Evolutionary conservation across 2,797 vertebrate genomes (phyloP).

Genomic region (Oceanodroma leucorhoa): DNA sequence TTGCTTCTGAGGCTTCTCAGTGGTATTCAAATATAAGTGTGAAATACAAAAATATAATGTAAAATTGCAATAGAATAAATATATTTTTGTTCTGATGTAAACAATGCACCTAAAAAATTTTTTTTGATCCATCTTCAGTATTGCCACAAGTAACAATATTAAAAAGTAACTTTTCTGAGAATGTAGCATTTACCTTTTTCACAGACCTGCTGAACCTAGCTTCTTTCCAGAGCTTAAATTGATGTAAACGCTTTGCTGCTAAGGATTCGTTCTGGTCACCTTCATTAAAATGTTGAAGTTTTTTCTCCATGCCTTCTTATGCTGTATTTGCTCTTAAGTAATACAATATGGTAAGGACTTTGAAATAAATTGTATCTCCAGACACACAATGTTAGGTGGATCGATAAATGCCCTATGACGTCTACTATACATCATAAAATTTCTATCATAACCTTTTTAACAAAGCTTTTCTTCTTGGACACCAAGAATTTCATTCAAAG

Average conservation of each 20-base stretch:
- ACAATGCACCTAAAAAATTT: neutral
- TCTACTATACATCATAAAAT: slow-evolving; percentile 70
- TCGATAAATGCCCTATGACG: slow-evolving; percentile 70
- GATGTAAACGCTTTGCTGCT: slow-evolving; percentile 72
- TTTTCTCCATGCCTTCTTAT: slow-evolving; percentile 60
- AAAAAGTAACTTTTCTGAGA: neutral
- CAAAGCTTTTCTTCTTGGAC: slow-evolving; percentile 65
- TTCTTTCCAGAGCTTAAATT: slow-evolving; percentile 65
- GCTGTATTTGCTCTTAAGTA: slow-evolving; percentile 72
- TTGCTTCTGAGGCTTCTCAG: neutral
- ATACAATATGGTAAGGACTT: slow-evolving; percentile 75
- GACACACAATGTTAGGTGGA: slow-evolving; percentile 53
- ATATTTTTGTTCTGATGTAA: neutral
- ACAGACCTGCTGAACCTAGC: slow-evolving; percentile 14
- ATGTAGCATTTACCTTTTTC: neutral
- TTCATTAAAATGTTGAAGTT: slow-evolving; percentile 70
- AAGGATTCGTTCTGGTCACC: slow-evolving; percentile 81
- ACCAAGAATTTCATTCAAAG: slow-evolving; percentile 73
- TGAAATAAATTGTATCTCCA: slow-evolving; percentile 71
- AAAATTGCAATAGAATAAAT: neutral
- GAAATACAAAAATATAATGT: neutral
- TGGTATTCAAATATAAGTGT: neutral
- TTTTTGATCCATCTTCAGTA: neutral
- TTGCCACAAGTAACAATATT: neutral
- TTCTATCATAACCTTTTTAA: slow-evolving; percentile 72